Conservation (phyloP, 2,888 invertebrate genomes). For the Seladonia tumulorum region DNA sequence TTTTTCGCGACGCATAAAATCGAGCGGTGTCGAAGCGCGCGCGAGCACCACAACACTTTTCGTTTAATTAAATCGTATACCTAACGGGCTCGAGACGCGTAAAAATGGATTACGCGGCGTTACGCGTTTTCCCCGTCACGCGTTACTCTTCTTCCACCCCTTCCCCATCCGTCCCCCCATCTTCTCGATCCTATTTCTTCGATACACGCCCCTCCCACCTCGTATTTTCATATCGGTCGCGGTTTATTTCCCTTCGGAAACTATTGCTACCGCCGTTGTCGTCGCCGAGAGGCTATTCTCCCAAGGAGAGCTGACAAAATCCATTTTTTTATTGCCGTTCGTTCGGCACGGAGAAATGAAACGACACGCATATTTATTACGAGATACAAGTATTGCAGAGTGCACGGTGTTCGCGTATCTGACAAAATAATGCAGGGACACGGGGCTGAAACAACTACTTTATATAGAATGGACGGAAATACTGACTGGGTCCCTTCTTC, state of each 20-base stretch:
- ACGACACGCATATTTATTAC: not conserved
- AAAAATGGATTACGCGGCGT: constrained; percentile 44
- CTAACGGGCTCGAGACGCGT: constrained; percentile 45
- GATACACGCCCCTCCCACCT: not conserved
- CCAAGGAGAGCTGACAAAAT: not conserved
- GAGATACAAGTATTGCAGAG: not conserved
- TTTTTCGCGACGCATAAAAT: constrained; percentile 49
- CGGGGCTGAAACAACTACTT: not conserved
- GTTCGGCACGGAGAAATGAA: not conserved
- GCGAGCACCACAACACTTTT: constrained; percentile 36
- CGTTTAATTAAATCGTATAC: constrained; percentile 56
- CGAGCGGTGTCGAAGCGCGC: constrained; percentile 44
- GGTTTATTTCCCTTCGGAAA: not conserved
- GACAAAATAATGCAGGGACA: not conserved
- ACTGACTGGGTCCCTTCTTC: not conserved
- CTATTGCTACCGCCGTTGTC: not conserved
- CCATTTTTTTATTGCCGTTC: not conserved
- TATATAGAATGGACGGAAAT: not conserved
- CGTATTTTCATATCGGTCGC: constrained; percentile 29
- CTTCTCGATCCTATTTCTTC: not conserved
- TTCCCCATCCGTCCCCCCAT: not conserved
- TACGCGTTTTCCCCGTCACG: not conserved
- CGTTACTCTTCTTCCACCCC: not conserved
- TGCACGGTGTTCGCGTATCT: too few species aligned
- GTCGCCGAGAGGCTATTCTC: not conserved